Evolutionary conservation across 2,888 invertebrate species (phyloP).

Genomic region (Drosophila paucipuncta): DNA sequence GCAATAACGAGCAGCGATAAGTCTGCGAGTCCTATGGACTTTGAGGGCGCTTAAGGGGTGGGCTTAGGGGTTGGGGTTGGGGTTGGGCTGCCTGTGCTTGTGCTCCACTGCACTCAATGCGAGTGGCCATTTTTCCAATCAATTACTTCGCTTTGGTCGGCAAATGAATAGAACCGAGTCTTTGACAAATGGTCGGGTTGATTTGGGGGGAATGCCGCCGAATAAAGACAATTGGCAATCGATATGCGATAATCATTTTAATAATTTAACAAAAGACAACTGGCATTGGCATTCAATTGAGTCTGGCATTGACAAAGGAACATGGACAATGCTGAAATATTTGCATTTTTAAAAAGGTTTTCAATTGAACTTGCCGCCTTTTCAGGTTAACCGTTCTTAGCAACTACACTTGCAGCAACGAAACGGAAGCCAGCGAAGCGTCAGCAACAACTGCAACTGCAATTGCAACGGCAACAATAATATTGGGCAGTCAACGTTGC

Average conservation of each 20-base stretch:
- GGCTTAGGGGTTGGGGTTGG: slow-evolving; percentile 11
- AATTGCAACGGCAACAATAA: slow-evolving; percentile 24
- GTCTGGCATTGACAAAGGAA: slow-evolving; percentile 33
- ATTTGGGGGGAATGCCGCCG: not conserved
- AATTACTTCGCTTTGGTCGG: slow-evolving; percentile 58
- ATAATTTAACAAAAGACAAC: slow-evolving; percentile 38
- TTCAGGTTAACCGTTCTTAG: slow-evolving; percentile 34
- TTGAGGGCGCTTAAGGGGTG: slow-evolving; percentile 1
- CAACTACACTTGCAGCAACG: slow-evolving; percentile 33
- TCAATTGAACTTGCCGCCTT: not conserved
- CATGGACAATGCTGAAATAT: slow-evolving; percentile 5
- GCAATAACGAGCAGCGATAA: slow-evolving; percentile 74
- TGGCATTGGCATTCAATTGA: slow-evolving; percentile 6
- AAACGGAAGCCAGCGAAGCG: slow-evolving; percentile 26
- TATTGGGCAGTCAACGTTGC: slow-evolving; percentile 54
- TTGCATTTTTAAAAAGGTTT: slow-evolving; percentile 10
- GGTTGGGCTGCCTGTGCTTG: slow-evolving; percentile 9
- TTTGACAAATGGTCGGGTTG: not conserved
- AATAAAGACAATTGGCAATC: slow-evolving; percentile 31
- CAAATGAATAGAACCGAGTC: slow-evolving; percentile 22
- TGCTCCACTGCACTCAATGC: slow-evolving; percentile 64
- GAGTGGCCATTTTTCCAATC: slow-evolving; percentile 78
- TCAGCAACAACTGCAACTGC: not conserved
- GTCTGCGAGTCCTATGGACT: slow-evolving; percentile 39
- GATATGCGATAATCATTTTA: slow-evolving; percentile 53